Evolutionary conservation across 2,888 invertebrate species (phyloP), one percentile per base, ranked within the genome.

Genomic region (Athetis lepigone): DNA sequence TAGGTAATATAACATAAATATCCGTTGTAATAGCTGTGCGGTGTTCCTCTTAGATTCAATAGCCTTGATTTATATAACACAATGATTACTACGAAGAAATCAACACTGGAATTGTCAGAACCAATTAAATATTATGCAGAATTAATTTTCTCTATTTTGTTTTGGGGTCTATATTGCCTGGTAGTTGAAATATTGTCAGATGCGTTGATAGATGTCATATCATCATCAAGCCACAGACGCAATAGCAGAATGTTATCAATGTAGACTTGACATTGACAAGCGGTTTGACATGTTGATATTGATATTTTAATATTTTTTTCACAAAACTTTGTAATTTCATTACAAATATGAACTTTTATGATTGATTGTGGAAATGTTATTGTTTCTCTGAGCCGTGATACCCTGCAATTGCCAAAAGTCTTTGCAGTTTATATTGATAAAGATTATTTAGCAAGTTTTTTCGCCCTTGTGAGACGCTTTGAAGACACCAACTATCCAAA

Each of bases 141-240:
- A 63, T 7, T 63, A 66, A 23, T 63, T 45, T 63, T 63, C 51
- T 45, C 45, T 55, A 46, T 66, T 63, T 47, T 56, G 6, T 58
- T 49, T 55, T 66, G 63, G 63, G 55, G 37, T 23, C 23, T 63
- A 0, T 45, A 45, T 19, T 66, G 56, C 19, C 9, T 63, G 9
- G 7, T 63, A 18, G 65, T 54, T 37, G 65, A 63, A 9, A 4
- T 63, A 2, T 43, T 63, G 63, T 63, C 63, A 55, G 45, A 63
- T 52, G 51, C 52, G 42, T 51, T 64, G 13, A 0, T 21, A 16
- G 0, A 25, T 29, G 29, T 19, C 9, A 66, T 66, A 29, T 23
- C 37, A 45, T n/a, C n/a, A n/a, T n/a, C n/a, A n/a, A n/a, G n/a
- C n/a, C n/a, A n/a, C n/a, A n/a, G n/a, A n/a, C n/a, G n/a, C n/a